Evolutionary conservation across 2,797 vertebrate genomes (phyloP).

Genomic region (Cyprinella venusta): DNA sequence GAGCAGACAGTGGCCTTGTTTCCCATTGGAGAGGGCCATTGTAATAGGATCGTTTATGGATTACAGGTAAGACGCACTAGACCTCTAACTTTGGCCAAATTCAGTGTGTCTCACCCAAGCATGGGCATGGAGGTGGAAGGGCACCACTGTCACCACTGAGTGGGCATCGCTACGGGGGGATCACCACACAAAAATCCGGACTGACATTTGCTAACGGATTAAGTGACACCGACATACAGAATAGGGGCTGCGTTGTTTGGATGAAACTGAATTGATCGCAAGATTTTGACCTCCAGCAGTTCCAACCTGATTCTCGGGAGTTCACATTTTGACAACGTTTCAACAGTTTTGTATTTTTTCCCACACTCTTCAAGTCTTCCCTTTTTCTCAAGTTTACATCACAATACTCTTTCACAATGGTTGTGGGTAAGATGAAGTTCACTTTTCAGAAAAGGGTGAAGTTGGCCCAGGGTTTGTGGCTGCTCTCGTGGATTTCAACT

Average conservation of each 20-base stretch:
- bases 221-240: constrained; percentile 10
- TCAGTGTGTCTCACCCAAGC: constrained; percentile 78
- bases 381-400: constrained; percentile 58
- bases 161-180: constrained; percentile 62
- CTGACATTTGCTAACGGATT: constrained; percentile 34
- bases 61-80: constrained; percentile 74
- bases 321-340: background rate
- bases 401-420: constrained; percentile 73
- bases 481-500: constrained; percentile 80
- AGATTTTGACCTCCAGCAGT: background rate
- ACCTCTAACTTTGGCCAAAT: constrained; percentile 72
- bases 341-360: constrained; percentile 5
- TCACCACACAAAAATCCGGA: constrained; percentile 67
- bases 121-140: constrained; percentile 71
- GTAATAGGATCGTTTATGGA: constrained; percentile 82
- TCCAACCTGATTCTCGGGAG: background rate
- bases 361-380: constrained; percentile 68
- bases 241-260: background rate
- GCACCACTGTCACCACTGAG: constrained; percentile 64
- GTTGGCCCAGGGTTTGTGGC: constrained; percentile 82
- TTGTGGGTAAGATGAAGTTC: constrained; percentile 84
- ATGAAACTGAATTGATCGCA: background rate
- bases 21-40: constrained; percentile 64
- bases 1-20: constrained; percentile 79
- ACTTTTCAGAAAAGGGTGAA: constrained; percentile 83